A percentile compares a stretch with the other conserved stretches of the same genome.
Evolutionary conservation across 2,888 invertebrate species (phyloP).

Genomic region (Podabrus alpinus): DNA sequence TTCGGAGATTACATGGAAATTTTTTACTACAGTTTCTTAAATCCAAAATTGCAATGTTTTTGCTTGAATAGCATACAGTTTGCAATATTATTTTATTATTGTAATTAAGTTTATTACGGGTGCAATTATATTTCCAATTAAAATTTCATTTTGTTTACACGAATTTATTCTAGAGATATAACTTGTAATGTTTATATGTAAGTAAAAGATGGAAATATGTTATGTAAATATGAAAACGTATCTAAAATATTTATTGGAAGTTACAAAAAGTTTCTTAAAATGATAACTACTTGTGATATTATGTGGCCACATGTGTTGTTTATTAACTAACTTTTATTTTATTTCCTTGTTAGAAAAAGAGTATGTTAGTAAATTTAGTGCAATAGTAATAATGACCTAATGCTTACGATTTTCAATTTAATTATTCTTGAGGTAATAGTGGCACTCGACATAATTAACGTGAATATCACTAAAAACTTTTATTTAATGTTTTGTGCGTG

Average conservation of each 20-base stretch:
- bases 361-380: neutral
- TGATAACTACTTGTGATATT: neutral
- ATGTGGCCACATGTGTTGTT: neutral
- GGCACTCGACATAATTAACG: neutral
- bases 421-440: neutral
- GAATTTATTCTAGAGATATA: neutral
- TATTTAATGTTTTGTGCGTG: conserved; percentile 16
- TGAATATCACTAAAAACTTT: neutral
- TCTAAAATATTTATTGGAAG: neutral
- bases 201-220: neutral
- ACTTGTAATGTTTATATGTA: neutral
- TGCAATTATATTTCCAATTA: neutral
- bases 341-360: neutral
- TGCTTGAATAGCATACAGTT: neutral
- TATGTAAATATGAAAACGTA: neutral
- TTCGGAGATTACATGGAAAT: too few relatives aligned
- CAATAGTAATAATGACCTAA: neutral
- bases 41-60: neutral
- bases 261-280: neutral
- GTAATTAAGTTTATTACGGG: neutral
- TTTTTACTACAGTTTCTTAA: too few relatives aligned
- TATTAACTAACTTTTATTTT: neutral
- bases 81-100: neutral
- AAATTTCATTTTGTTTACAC: neutral
- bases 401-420: neutral